phyloP scores from a whole-genome alignment of 2,888 invertebrate genomes.

The Hirtodrosophila trivittata region DNA sequence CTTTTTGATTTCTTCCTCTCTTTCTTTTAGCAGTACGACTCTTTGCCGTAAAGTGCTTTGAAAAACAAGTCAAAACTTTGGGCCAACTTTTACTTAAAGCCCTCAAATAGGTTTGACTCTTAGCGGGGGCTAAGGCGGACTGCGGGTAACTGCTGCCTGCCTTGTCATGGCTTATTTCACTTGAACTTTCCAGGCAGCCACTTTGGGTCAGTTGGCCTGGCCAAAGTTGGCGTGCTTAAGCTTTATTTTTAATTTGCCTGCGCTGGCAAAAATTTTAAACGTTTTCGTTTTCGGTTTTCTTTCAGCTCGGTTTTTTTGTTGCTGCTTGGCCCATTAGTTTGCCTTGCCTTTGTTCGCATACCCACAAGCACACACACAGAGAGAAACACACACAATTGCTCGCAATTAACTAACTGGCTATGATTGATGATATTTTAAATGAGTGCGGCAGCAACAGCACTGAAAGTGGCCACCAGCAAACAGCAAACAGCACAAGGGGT shows the following conservation, averaged over 20 bases:
- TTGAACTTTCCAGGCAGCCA: conserved; percentile 60
- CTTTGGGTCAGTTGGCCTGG: conserved; percentile 63
- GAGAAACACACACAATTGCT: conserved; percentile 30
- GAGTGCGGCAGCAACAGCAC: conserved; percentile 59
- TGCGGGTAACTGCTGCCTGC: background rate
- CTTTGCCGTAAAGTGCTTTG: conserved; percentile 52
- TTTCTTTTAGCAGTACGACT: conserved; percentile 20
- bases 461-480: conserved; percentile 40
- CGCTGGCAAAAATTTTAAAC: conserved; percentile 67
- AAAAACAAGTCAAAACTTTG: conserved; percentile 65
- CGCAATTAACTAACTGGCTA: conserved; percentile 77
- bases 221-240: conserved; percentile 71
- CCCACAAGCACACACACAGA: conserved; percentile 6
- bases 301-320: conserved; percentile 14
- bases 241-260: conserved; percentile 71
- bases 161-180: conserved; percentile 76
- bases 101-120: conserved; percentile 44
- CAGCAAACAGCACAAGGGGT: conserved; percentile 25
- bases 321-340: conserved; percentile 54
- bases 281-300: conserved; percentile 41
- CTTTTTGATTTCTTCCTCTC: conserved; percentile 32
- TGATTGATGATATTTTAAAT: conserved; percentile 82
- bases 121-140: background rate
- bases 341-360: conserved; percentile 42
- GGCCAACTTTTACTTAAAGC: conserved; percentile 63